Conservation (phyloP, 2,797 vertebrate genomes). For the Amphiprion clarkii region DNA sequence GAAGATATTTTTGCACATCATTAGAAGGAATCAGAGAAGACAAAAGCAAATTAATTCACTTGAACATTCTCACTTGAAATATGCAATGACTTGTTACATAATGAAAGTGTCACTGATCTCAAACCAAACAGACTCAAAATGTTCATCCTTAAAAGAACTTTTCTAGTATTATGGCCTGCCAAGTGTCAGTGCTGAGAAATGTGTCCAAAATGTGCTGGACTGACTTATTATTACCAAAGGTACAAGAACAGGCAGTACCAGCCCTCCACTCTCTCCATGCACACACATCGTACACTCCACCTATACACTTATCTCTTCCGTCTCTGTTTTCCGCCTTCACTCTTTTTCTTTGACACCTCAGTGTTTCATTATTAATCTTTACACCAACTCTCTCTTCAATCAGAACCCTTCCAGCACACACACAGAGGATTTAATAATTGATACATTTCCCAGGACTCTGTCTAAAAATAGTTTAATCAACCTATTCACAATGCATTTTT, state of each 20-base stretch:
- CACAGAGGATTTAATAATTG: slow-evolving; percentile 73
- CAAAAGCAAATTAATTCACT: slow-evolving; percentile 33
- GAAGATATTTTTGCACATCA: slow-evolving; percentile 13
- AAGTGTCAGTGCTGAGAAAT: slow-evolving; percentile 47
- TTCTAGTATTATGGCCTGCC: slow-evolving; percentile 44
- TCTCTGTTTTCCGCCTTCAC: slow-evolving; percentile 40
- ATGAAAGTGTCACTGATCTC: slow-evolving; percentile 25
- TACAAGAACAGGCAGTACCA: slow-evolving; percentile 47
- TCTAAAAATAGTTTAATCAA: slow-evolving; percentile 78
- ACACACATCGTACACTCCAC: slow-evolving; percentile 22
- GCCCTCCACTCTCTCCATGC: background rate
- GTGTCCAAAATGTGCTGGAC: slow-evolving; percentile 53
- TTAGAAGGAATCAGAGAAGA: slow-evolving; percentile 2
- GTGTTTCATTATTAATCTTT: slow-evolving; percentile 80
- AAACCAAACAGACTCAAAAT: slow-evolving; percentile 43
- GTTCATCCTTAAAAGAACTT: slow-evolving; percentile 24
- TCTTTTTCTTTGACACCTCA: slow-evolving; percentile 53
- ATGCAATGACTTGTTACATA: slow-evolving; percentile 20
- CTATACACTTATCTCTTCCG: slow-evolving; percentile 19
- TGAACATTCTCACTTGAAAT: slow-evolving; percentile 34
- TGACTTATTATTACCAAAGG: slow-evolving; percentile 67
- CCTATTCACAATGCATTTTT: slow-evolving; percentile 39
- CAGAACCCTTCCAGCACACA: slow-evolving; percentile 46
- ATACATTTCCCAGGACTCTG: slow-evolving; percentile 68
- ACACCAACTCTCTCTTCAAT: slow-evolving; percentile 61